These are phyloP conservation scores for Parnassius orleans DNA, from an alignment of 2,888 invertebrate species.

Conservation along the genomic window DNA sequence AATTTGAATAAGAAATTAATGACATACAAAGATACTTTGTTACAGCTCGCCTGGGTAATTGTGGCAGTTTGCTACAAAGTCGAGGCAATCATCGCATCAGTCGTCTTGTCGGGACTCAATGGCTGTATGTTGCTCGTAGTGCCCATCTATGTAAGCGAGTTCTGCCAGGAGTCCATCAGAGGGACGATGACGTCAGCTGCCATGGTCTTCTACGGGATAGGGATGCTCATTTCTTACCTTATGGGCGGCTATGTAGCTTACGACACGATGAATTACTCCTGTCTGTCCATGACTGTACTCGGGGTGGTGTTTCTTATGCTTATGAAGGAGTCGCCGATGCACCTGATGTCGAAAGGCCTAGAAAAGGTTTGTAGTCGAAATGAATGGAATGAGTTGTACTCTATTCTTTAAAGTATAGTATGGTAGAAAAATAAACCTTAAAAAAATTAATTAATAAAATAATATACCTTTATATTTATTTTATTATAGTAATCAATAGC, in stretches of 20 bases:
- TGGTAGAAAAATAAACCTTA: neutral
- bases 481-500: too few relatives aligned
- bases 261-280: slow-evolving; percentile 45
- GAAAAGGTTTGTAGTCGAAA: slow-evolving; percentile 38
- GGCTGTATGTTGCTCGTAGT: slow-evolving; percentile 46
- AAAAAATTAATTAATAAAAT: too few relatives aligned
- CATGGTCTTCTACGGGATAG: slow-evolving; percentile 34
- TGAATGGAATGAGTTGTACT: too few relatives aligned
- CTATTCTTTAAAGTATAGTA: neutral
- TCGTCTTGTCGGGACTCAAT: slow-evolving; percentile 53
- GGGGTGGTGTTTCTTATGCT: slow-evolving; percentile 39
- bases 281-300: slow-evolving; percentile 40
- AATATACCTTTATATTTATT: too few relatives aligned
- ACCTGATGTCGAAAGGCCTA: slow-evolving; percentile 33
- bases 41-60: slow-evolving; percentile 55
- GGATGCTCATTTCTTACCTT: slow-evolving; percentile 38
- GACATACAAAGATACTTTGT: neutral
- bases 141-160: slow-evolving; percentile 37
- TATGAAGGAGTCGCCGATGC: slow-evolving; percentile 49
- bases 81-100: slow-evolving; percentile 45
- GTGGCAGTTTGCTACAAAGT: slow-evolving; percentile 44
- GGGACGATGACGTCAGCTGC: slow-evolving; percentile 34
- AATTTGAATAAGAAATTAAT: too few relatives aligned
- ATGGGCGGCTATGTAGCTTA: slow-evolving; percentile 53
- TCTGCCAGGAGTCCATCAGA: slow-evolving; percentile 36